Evolutionary conservation across 2,888 invertebrate species (phyloP), one percentile per base, ranked within the genome.

Genomic region (Bursaphelenchus okinawaensis): DNA sequence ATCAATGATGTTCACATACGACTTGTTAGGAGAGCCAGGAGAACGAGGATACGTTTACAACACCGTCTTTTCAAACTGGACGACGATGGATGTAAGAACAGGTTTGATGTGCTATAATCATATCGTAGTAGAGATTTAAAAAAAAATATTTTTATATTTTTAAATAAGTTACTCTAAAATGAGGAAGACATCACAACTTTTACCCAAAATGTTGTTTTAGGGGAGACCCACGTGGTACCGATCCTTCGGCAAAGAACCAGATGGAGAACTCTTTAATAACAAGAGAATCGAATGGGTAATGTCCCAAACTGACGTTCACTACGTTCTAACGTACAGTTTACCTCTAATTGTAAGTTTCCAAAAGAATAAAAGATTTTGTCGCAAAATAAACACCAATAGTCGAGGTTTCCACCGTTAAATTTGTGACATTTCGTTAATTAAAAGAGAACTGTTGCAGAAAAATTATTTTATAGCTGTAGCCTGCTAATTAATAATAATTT

Each of bases 41-140:
- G 74, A 77, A 1, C 72, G 77, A 12, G 83, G 83, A 0, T 73
- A 74, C 9, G 83, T 84, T 6, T 71, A 68, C 7, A 76, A 74
- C 23, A 83, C 83, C 0, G 83, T 83, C 3, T 83, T 83, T 66
- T 76, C 78, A 51, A 77, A 81, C 66, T 84, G 83, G 63, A 74
- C 78, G 12, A 79, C 79, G 7, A 78, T 79, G 72, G 78, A 80
- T 70, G 77, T 76, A 50, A 56, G 63, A 28, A n/a, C 20, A 26
- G 6, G 4, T 27, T 7, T 20, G 12, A 16, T 40, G 40, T 12
- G 40, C 12, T 16, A 40, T 16, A 51, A 6, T 3, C n/a, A 50
- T 8, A 26, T 6, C 19, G 16, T 29, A 9, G 9, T 19, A 22
- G n/a, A 52, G n/a, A 56, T 9, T 56, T 56, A 8, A 8, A 12